Base-by-base conservation (phyloP, 1,140 invertebrate species). In the Trachymyrmex cornetzi region DNA sequence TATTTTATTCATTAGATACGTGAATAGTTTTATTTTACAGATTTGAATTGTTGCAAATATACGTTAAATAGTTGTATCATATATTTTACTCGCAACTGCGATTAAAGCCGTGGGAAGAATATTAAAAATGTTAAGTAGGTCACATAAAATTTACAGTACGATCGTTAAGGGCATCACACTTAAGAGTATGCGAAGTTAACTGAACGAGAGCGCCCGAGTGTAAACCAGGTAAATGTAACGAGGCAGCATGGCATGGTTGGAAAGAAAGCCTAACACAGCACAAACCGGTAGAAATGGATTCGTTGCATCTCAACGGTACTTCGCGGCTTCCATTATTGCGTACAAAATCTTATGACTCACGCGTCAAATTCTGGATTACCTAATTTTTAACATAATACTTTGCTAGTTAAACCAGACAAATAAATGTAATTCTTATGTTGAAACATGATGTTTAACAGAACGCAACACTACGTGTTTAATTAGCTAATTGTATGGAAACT, bases 181-280 rank as follows among this genome's bases (percentile, higher is more conserved):
- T 61, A 30, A 30, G 19, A 24, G 53, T n/a, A 11, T 14, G 64
- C 34, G 22, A 69, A 30, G 19, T 7, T 50, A 50, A 50, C 67
- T 48, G 27, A 84, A 84, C 24, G 57, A 74, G 69, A 84, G 24
- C 80, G n/a, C 55, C 61, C 80, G 38, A 84, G 55, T 84, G 38
- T 61, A 84, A 84, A 84, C 38, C 80, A 75, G 88, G 88, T 74
- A 92, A 92, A 92, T 80, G 89, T 88, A 91, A 85, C 72, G 72
- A 59, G 80, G 88, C n/a, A 72, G 71, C 80, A 27, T 55, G 53
- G 50, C 85, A 89, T 84, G 87, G 85, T 91, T 89, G 88, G 90
- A 92, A 93, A 93, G 93, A 94, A 94, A 94, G 93, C 91, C 92
- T 91, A 93, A 80, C 77, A 67, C 69, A 53, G 34, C 63, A 50